Evolutionary conservation across 2,888 invertebrate species (phyloP).

Genomic region (Seira sanloemensis): DNA sequence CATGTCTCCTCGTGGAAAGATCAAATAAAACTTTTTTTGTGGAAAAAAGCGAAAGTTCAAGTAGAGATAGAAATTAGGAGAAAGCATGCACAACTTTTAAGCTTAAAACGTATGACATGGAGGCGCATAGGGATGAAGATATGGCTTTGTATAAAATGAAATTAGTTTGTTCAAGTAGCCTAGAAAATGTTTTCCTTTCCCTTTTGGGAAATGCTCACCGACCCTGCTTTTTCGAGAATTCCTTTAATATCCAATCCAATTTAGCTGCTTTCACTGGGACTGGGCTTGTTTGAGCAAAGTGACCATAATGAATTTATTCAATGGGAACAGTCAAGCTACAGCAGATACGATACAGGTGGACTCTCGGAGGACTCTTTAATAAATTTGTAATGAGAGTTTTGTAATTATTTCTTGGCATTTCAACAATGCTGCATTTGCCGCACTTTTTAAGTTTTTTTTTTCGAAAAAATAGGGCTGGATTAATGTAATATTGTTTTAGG

Average conservation of each 20-base stretch:
- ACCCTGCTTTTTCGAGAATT: not conserved
- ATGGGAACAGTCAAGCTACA: too few relatives aligned
- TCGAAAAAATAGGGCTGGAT: too few relatives aligned
- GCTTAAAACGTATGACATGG: too few relatives aligned
- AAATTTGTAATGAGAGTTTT: too few relatives aligned
- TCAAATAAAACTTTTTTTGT: not conserved
- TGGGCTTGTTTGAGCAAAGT: not conserved
- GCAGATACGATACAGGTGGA: too few relatives aligned
- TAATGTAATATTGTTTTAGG: too few relatives aligned
- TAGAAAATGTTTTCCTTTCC: not conserved
- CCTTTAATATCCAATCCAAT: not conserved
- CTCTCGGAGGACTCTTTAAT: too few relatives aligned
- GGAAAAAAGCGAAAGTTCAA: not conserved
- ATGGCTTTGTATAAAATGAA: constrained; percentile 28
- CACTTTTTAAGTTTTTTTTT: too few relatives aligned
- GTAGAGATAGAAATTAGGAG: not conserved
- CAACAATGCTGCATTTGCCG: too few relatives aligned
- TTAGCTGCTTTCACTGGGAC: not conserved
- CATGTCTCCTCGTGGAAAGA: not conserved
- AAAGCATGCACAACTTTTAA: not conserved
- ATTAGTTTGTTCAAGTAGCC: constrained; percentile 37
- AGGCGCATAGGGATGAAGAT: too few relatives aligned
- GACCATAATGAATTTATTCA: constrained; percentile 7
- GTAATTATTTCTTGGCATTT: too few relatives aligned
- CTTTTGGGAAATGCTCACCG: not conserved